phyloP scores from a whole-genome alignment of 2,797 vertebrate species.

The Limnodromus scolopaceus region DNA sequence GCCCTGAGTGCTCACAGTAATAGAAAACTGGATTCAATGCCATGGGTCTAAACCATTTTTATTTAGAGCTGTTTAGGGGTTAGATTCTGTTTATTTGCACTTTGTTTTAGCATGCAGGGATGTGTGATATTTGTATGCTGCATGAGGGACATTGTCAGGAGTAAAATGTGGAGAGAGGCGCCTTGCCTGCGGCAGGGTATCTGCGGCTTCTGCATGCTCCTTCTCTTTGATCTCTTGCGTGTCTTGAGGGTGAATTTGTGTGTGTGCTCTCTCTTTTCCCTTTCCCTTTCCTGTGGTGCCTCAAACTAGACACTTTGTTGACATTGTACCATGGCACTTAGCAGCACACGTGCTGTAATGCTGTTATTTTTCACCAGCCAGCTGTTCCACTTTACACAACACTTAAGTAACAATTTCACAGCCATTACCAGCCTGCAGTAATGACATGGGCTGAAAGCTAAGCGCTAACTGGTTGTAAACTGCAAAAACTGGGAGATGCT shows the following conservation, averaged over 20 bases:
- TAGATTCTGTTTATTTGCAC: neutral
- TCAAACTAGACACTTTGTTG: neutral
- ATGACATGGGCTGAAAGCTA: slow-evolving; percentile 30
- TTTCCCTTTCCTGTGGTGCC: neutral
- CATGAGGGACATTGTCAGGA: neutral
- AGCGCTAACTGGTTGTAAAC: slow-evolving; percentile 25
- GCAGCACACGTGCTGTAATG: neutral
- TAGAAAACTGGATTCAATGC: slow-evolving; percentile 9
- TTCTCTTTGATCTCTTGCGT: neutral
- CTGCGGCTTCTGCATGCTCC: neutral
- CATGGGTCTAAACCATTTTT: neutral
- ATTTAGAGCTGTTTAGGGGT: neutral
- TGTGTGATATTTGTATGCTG: neutral
- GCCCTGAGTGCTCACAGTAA: neutral
- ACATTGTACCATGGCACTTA: neutral
- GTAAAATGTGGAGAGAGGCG: fast-evolving
- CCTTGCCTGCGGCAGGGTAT: neutral
- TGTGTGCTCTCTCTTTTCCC: neutral
- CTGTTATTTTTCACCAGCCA: slow-evolving; percentile 31
- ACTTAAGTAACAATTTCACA: slow-evolving; percentile 55
- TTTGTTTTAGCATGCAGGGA: neutral
- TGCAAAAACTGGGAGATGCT: neutral
- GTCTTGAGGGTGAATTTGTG: neutral
- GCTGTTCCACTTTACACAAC: slow-evolving; percentile 42
- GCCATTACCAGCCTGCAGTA: slow-evolving; percentile 37